These are phyloP conservation scores for Galaxias olidus DNA, from an alignment of 2,797 vertebrate genomes.

Conservation along the genomic window DNA sequence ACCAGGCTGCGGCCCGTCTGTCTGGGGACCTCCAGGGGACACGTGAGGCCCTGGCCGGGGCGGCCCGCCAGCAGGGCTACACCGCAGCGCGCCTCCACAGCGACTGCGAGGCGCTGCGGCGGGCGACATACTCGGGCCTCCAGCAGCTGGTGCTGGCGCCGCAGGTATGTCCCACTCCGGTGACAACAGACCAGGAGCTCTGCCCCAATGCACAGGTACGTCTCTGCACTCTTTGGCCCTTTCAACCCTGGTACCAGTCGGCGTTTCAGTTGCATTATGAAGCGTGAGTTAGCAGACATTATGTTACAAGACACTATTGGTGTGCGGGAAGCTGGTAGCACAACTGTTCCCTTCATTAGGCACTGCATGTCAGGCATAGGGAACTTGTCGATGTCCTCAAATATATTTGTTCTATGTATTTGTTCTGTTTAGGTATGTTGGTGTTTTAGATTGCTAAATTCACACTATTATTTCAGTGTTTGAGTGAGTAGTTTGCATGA, in stretches of 20 bases:
- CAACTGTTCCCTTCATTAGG: not conserved
- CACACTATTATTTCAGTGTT: too few relatives aligned
- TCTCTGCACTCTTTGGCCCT: conserved; percentile 28
- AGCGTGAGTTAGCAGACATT: conserved; percentile 35
- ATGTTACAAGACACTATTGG: not conserved
- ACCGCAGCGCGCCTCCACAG: conserved; percentile 67
- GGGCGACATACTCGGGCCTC: conserved; percentile 77
- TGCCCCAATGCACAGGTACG: conserved; percentile 80
- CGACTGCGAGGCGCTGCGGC: conserved; percentile 74
- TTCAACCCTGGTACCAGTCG: conserved; percentile 14
- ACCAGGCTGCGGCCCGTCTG: conserved; percentile 76
- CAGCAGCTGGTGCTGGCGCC: conserved; percentile 80
- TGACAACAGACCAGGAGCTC: conserved; percentile 69
- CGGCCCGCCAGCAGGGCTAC: conserved; percentile 71
- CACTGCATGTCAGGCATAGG: not conserved
- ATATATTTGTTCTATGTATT: not conserved
- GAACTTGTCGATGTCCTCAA: not conserved
- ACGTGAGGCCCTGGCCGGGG: conserved; percentile 70
- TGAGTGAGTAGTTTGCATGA: not conserved
- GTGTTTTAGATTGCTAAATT: too few relatives aligned
- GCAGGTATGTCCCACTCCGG: conserved; percentile 74
- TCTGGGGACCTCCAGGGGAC: conserved; percentile 67
- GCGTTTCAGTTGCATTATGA: not conserved
- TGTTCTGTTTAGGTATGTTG: too few relatives aligned
- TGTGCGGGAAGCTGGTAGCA: conserved; percentile 6